A percentile compares a stretch with the other conserved stretches of the same genome.
Conservation (phyloP, 2,888 invertebrate genomes). For the Cynaeus angustus region DNA sequence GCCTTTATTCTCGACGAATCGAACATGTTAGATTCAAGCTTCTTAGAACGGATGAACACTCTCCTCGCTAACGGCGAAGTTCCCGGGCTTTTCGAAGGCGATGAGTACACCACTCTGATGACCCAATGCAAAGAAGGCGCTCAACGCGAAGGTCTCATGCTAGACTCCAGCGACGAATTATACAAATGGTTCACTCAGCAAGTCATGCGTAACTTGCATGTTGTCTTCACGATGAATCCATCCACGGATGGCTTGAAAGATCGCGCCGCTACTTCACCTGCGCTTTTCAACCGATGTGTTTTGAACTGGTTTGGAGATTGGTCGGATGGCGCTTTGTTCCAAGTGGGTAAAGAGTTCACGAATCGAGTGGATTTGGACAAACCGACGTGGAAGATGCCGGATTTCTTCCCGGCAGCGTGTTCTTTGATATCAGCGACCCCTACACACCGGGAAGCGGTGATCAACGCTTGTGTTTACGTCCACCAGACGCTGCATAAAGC, state of each 20-base stretch:
- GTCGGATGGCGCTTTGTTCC: slow-evolving; percentile 96
- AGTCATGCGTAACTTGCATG: slow-evolving; percentile 99
- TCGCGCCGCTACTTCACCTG: slow-evolving; percentile 98
- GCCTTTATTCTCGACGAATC: slow-evolving; percentile 99
- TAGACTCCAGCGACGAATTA: slow-evolving; percentile 98
- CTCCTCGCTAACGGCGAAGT: slow-evolving; percentile 99
- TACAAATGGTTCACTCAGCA: slow-evolving; percentile 99
- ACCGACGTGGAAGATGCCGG: slow-evolving; percentile 89
- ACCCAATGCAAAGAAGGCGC: slow-evolving; percentile 99
- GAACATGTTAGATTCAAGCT: slow-evolving; percentile 98
- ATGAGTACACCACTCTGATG: slow-evolving; percentile 99
- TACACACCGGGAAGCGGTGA: slow-evolving; percentile 95
- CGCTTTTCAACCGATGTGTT: slow-evolving; percentile 98
- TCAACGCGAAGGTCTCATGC: slow-evolving; percentile 97
- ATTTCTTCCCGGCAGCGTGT: slow-evolving; percentile 93
- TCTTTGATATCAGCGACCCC: slow-evolving; percentile 83
- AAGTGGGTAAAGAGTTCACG: slow-evolving; percentile 97
- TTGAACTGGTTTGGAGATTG: slow-evolving; percentile 99
- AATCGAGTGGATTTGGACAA: slow-evolving; percentile 95
- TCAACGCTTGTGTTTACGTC: slow-evolving; percentile 98
- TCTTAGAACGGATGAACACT: slow-evolving; percentile 99
- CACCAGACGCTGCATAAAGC: slow-evolving; percentile 98
- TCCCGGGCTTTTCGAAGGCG: slow-evolving; percentile 94
- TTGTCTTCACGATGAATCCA: slow-evolving; percentile 99
- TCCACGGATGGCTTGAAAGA: slow-evolving; percentile 98